Evolutionary conservation across 35 echinoderm and acorn worm species (phyloP).

Genomic region (Chiridota heheva): DNA sequence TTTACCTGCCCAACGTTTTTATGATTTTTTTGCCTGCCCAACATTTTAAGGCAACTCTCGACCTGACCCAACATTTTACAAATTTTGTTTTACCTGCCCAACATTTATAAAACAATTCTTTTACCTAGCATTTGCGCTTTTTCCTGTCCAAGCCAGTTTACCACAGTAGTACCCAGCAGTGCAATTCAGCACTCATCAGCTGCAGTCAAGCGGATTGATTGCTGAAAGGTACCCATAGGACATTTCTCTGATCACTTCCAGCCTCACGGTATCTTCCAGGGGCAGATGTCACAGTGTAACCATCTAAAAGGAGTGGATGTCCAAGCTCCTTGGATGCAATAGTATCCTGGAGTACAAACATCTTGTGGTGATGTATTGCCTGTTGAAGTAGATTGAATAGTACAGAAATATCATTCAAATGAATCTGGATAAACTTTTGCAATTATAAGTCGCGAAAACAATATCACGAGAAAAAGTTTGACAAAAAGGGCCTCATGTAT

Average conservation of each 20-base stretch:
- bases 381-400: not conserved
- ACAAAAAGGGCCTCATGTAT: no score
- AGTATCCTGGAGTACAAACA: slow-evolving; percentile 77
- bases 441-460: no score
- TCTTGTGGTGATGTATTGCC: slow-evolving; percentile 78
- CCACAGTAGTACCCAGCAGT: slow-evolving; percentile 88
- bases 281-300: slow-evolving; percentile 75
- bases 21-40: no score
- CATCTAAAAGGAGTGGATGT: slow-evolving; percentile 69
- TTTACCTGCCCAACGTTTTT: no score
- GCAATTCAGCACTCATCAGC: slow-evolving; percentile 78
- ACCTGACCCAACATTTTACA: no score
- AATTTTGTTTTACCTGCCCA: no score
- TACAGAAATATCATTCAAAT: slow-evolving; percentile 16
- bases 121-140: slow-evolving; percentile 80
- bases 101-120: no score
- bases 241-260: slow-evolving; percentile 72
- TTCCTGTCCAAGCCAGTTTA: slow-evolving; percentile 68
- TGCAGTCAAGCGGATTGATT: slow-evolving; percentile 66
- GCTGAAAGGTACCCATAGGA: slow-evolving; percentile 85
- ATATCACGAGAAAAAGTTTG: no score
- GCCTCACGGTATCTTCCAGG: slow-evolving; percentile 79
- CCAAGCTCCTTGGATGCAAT: slow-evolving; percentile 66
- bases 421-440: no score
- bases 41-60: no score